Base-by-base conservation (phyloP, 2,797 vertebrate species). In the Glyptemys insculpta region DNA sequence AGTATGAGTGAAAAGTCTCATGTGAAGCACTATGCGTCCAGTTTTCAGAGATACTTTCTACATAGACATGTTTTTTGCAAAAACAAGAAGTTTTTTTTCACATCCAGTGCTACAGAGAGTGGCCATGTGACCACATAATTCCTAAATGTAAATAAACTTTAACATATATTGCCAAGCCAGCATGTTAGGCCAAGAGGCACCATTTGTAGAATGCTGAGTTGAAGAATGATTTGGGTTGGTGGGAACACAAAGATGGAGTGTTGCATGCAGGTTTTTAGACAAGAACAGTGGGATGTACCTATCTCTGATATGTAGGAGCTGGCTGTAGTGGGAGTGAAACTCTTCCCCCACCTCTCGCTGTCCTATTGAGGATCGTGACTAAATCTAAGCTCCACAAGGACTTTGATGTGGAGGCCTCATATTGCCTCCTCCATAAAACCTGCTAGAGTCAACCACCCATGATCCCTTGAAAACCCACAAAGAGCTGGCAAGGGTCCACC, bases 1-100 rank as follows among this genome's bases (percentile, higher is more conserved):
- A 91, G 79, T 91, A 81, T 88, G 79, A 96, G 79, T 90, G 87
- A 91, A 95, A 94, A 79, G 41, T 86, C 50, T 92, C 57, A 89
- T 90, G 87, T 79, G n/a, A 92, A 90, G 81, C 37, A 81, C 29
- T 88, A 53, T 86, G 88, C 72, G 88, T 86, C 83, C 78, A 89
- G 57, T 92, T 96, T 94, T 89, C 68, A 88, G 86, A 96, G 25
- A 81, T 82, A 72, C 49, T 86, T 94, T 92, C 62, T 57, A 91
- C 95, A 91, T 1, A 95, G 62, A 91, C 18, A 4, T 81, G 16
- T 52, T 90, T 5, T 89, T 84, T n/a, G 41, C 85, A 47, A 1
- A 86, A 12, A n/a, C 80, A 76, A 54, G 2, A 76, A 54, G 2
- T 2, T 50, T 83, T 83, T 82, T 12, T 37, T 14, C 23, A 14